Evolutionary conservation across 23 tunicate genomes (phyloP), one percentile per base, ranked within the genome.

Genomic region (Ascidia mentula): DNA sequence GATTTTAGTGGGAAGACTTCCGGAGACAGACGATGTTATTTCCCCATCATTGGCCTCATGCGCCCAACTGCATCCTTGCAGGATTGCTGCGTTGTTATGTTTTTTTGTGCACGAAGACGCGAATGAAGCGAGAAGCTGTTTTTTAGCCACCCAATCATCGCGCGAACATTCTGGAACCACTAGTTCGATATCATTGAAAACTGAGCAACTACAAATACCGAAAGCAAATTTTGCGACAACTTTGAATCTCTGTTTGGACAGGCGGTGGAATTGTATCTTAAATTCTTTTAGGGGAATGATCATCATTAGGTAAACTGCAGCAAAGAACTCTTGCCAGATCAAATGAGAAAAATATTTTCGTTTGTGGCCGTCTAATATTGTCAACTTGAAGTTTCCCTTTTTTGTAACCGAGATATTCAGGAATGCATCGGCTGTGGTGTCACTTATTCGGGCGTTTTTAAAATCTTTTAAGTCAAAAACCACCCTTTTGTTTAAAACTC

Each of bases 241-340:
- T 36, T 71, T 36, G 36, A 34, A 71, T 34, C 75, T 34, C 36
- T 36, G n/a, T n/a, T 71, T 36, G 24, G 75, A 4, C 18, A 71
- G 75, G 18, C 18, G 38, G 18, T 71, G 30, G 75, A 6, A 12
- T 4, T 7, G 6, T 18, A 28, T 36, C 13, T 71, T 18, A 71
- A 71, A 71, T 36, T 71, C 38, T 22, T 71, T 36, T 17, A 71
- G 6, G 8, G 75, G 35, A 34, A 71, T 71, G 75, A 71, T 34
- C 38, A 34, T 34, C 75, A 71, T 71, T n/a, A 71, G 38, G 75
- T 71, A 71, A 22, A 71, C 18, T 20, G 35, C 75, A 5, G 75
- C 38, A 34, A 71, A 36, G 18, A 71, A 36, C 13, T 71, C 75
- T 18, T 71, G 75, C 75, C 75, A 71, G 13, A 71, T 18, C 2